Conservation (phyloP, 2,113 vertebrate species). For the Centrocercus urophasianus region DNA sequence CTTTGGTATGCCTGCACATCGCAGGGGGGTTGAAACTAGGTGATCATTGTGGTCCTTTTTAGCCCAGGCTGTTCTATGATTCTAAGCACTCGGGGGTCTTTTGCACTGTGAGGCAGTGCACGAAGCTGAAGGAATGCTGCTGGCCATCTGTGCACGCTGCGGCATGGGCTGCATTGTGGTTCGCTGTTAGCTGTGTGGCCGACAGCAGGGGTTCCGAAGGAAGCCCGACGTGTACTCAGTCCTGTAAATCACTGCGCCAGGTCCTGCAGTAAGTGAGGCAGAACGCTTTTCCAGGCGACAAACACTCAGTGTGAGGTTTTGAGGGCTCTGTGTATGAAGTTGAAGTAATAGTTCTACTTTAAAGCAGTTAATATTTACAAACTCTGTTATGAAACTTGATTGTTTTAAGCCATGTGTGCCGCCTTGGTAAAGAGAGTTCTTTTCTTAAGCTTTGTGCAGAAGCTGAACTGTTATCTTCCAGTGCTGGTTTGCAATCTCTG, state of each 20-base stretch:
- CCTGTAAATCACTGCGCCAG: not conserved
- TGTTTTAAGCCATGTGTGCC: not conserved
- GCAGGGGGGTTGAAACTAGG: no score
- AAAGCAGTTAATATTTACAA: not conserved
- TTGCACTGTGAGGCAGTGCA: not conserved
- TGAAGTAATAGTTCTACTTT: not conserved
- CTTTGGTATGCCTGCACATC: not conserved
- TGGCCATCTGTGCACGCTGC: not conserved
- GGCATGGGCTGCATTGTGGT: not conserved
- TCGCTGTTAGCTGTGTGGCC: not conserved
- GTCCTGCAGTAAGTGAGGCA: not conserved
- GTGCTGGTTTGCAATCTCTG: not conserved
- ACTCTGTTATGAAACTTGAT: not conserved
- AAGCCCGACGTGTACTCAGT: not conserved
- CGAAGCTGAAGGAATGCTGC: not conserved
- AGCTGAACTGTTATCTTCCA: not conserved
- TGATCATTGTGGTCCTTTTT: no score
- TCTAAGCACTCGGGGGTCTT: not conserved
- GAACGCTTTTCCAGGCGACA: not conserved
- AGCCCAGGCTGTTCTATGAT: no score
- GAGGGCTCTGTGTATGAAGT: not conserved
- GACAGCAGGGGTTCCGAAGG: not conserved
- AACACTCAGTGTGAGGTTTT: not conserved
- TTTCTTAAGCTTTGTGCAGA: not conserved
- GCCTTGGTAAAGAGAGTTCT: not conserved